These are phyloP conservation scores for Agrotis puta DNA, from an alignment of 2,888 invertebrate species.

Conservation along the genomic window DNA sequence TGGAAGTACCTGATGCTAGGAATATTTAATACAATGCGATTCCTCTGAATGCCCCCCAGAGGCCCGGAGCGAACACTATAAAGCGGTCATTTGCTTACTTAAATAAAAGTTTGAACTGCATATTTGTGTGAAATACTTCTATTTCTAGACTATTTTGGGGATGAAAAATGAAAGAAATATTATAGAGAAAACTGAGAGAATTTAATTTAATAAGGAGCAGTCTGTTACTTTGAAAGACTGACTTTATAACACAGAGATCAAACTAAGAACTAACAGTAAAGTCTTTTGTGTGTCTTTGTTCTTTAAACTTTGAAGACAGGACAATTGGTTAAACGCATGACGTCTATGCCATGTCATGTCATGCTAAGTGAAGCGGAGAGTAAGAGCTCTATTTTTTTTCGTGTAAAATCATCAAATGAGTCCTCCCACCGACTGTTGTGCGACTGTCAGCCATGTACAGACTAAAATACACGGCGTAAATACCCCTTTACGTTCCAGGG, in stretches of 20 bases:
- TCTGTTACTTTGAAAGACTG: neutral
- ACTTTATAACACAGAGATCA: neutral
- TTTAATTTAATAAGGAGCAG: slow-evolving; percentile 1
- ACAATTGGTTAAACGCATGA: no score
- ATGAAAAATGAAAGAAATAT: slow-evolving; percentile 13
- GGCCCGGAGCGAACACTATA: slow-evolving; percentile 14
- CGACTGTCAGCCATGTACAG: no score
- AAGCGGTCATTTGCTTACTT: slow-evolving; percentile 41
- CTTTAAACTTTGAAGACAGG: no score
- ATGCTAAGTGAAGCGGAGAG: no score
- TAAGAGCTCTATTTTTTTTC: no score
- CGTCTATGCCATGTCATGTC: no score
- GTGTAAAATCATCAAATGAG: no score
- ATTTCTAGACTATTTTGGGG: slow-evolving; percentile 6
- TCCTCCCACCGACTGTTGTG: no score
- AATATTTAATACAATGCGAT: slow-evolving; percentile 56
- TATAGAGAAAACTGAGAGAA: neutral
- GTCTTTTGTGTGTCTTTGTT: no score
- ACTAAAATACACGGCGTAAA: no score
- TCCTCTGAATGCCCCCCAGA: slow-evolving; percentile 45
- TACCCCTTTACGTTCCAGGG: no score
- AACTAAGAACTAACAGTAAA: neutral
- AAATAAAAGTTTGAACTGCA: slow-evolving; percentile 53
- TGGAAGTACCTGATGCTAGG: slow-evolving; percentile 35
- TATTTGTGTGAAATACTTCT: slow-evolving; percentile 31